These are phyloP conservation scores for Bombyx mandarina DNA, from an alignment of 1,140 invertebrate species.

Conservation along the genomic window DNA sequence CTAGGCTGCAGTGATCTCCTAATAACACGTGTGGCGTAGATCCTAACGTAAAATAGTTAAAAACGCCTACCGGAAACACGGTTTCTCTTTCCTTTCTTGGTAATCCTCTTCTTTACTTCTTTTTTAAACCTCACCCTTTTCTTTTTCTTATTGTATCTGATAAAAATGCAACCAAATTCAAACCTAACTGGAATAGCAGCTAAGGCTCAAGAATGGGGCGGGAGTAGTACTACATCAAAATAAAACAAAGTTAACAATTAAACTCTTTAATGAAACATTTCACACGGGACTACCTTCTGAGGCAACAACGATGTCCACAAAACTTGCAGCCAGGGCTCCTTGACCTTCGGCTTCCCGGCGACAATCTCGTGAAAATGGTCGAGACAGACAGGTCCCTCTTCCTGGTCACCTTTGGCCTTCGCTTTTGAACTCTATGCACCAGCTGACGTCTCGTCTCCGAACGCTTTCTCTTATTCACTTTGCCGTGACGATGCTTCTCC, in stretches of 20 bases:
- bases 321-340: constrained; percentile 21
- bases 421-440: constrained; percentile 13
- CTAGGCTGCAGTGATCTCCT: no score
- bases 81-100: background rate
- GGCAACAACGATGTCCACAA: constrained; percentile 42
- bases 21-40: no score
- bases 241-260: constrained; percentile 3
- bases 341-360: constrained; percentile 14
- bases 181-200: background rate
- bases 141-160: constrained; percentile 2
- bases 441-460: constrained; percentile 14
- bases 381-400: constrained; percentile 27
- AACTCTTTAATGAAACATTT: constrained; percentile 7
- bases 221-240: no score
- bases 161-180: constrained; percentile 3
- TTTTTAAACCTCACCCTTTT: constrained; percentile 2
- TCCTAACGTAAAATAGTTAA: background rate
- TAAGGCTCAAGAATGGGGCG: no score
- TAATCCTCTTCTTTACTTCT: background rate
- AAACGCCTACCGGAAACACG: background rate
- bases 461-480: constrained; percentile 24
- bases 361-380: constrained; percentile 28
- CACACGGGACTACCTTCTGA: constrained; percentile 33
- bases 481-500: constrained; percentile 5
- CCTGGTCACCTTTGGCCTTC: constrained; percentile 17